Conservation (phyloP, 2,888 invertebrate genomes). For the Choreutis nemorana region DNA sequence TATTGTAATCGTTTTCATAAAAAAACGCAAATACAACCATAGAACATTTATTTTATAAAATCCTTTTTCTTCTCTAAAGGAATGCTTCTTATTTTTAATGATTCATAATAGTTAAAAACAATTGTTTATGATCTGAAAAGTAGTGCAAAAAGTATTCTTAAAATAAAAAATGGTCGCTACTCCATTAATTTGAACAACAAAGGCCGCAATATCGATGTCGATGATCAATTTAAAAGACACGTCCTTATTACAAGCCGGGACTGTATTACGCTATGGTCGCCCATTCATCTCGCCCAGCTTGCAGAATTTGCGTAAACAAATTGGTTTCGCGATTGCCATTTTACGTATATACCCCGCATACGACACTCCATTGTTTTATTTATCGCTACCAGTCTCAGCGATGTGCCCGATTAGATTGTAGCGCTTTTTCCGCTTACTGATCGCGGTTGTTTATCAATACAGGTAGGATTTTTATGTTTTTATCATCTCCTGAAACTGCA, state of each 20-base stretch:
- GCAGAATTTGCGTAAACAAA: conserved; percentile 68
- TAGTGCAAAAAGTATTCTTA: too few relatives aligned
- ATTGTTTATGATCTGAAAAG: conserved; percentile 4
- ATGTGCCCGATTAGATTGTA: conserved; percentile 56
- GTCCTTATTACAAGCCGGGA: conserved; percentile 41
- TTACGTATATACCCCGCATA: conserved; percentile 58
- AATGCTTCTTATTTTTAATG: too few relatives aligned
- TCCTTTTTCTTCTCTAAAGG: too few relatives aligned
- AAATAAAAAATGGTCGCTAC: too few relatives aligned
- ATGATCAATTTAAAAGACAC: too few relatives aligned
- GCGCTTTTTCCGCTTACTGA: conserved; percentile 59
- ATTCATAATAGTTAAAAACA: too few relatives aligned
- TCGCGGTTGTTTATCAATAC: conserved; percentile 50
- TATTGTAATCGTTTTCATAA: neutral
- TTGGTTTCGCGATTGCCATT: conserved; percentile 68
- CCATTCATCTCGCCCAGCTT: conserved; percentile 64
- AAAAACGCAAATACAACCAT: too few relatives aligned
- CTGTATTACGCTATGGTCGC: conserved; percentile 61
- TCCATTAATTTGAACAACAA: too few relatives aligned
- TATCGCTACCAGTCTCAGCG: conserved; percentile 61
- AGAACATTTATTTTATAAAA: too few relatives aligned
- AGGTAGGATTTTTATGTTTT: conserved; percentile 13
- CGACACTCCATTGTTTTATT: conserved; percentile 65
- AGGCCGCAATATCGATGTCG: conserved; percentile 16
- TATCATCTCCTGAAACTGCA: too few relatives aligned